Evolutionary conservation across 2,888 invertebrate genomes (phyloP).

Genomic region (Biston stratarius): DNA sequence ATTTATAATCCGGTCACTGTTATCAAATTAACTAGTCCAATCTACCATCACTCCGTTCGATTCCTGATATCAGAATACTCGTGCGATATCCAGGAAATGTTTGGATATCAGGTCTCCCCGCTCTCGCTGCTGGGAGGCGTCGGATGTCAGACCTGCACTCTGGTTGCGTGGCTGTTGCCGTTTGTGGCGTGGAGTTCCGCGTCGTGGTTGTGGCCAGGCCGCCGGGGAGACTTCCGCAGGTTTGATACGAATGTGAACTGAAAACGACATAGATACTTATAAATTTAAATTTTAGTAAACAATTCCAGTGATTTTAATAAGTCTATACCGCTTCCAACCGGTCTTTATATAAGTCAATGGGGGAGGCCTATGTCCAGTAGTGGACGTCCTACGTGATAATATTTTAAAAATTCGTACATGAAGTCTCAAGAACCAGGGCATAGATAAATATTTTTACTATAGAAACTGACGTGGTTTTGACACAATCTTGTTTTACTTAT

Average conservation of each 20-base stretch:
- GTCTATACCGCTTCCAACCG: no score
- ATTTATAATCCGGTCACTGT: background rate
- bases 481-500: no score
- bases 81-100: constrained; percentile 79
- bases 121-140: constrained; percentile 61
- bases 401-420: no score
- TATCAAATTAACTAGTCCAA: background rate
- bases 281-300: no score
- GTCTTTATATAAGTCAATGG: no score
- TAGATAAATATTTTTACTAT: no score
- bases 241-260: constrained; percentile 79
- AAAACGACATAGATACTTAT: constrained; percentile 43
- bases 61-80: constrained; percentile 55
- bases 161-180: constrained; percentile 68
- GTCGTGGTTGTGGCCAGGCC: constrained; percentile 62
- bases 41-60: constrained; percentile 8
- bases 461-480: no score
- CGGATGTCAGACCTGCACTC: constrained; percentile 78
- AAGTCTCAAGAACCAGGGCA: no score
- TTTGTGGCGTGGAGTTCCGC: constrained; percentile 76
- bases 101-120: constrained; percentile 66
- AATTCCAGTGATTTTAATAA: no score
- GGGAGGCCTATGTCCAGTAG: no score
- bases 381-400: no score
- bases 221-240: constrained; percentile 71